These are phyloP conservation scores for Drosophila insularis DNA, from an alignment of 1,140 invertebrate genomes.

Conservation along the genomic window DNA sequence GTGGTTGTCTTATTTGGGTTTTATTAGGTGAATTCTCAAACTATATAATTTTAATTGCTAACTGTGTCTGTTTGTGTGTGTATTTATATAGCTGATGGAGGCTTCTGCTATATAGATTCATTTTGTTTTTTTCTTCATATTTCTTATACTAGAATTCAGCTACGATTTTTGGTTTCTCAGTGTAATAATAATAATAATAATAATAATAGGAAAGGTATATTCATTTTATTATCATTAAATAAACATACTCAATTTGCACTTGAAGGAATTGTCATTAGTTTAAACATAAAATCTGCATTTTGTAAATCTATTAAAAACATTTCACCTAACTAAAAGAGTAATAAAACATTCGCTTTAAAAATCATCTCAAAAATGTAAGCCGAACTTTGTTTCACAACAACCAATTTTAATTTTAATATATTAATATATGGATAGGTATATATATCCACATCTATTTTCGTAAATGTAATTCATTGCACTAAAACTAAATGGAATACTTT, in stretches of 20 bases:
- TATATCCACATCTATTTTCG: background rate
- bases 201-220: background rate
- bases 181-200: conserved; percentile 26
- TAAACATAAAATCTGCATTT: conserved; percentile 19
- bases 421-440: conserved; percentile 9
- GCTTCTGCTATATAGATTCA: conserved; percentile 4
- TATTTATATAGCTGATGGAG: conserved; percentile 11
- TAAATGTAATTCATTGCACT: background rate
- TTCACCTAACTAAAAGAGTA: conserved; percentile 54
- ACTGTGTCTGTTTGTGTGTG: conserved; percentile 20
- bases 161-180: conserved; percentile 41
- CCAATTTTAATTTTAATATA: conserved; percentile 40
- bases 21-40: conserved; percentile 41
- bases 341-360: conserved; percentile 10
- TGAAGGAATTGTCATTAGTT: conserved; percentile 31
- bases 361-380: conserved; percentile 16
- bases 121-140: too few species aligned
- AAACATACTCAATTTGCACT: conserved; percentile 57
- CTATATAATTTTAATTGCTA: conserved; percentile 16
- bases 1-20: conserved; percentile 19
- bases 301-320: conserved; percentile 37
- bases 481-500: conserved; percentile 32
- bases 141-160: conserved; percentile 67
- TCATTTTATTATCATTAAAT: conserved; percentile 41
- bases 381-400: conserved; percentile 45